These are phyloP conservation scores for Phaenicophaeus curvirostris DNA, from an alignment of 2,797 vertebrate genomes.

Conservation along the genomic window DNA sequence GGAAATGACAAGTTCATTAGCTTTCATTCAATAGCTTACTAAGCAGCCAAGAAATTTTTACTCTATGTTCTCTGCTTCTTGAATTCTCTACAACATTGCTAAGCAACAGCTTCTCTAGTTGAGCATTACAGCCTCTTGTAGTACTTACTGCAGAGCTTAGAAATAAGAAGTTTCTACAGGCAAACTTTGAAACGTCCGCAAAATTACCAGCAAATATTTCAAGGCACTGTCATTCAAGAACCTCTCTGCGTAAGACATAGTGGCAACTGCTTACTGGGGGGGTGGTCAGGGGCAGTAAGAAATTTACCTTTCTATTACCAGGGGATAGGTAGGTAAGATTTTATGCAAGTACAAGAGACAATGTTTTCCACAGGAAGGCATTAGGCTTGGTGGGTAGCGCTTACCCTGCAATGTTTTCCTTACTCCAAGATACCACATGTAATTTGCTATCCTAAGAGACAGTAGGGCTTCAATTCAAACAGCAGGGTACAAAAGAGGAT, in stretches of 20 bases:
- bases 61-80: not conserved
- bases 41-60: not conserved
- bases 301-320: not conserved
- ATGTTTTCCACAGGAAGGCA: not conserved
- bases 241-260: not conserved
- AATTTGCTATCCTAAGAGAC: not conserved
- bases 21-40: not conserved
- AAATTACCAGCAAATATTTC: not conserved
- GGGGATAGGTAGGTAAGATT: not conserved
- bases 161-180: not conserved
- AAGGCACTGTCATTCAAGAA: not conserved
- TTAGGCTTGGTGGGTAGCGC: not conserved
- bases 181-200: not conserved
- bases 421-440: accelerated
- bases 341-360: not conserved
- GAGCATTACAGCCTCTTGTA: not conserved
- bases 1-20: not conserved
- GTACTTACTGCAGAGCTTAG: not conserved
- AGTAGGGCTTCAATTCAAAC: not conserved
- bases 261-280: not conserved
- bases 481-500: not conserved
- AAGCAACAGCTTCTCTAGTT: not conserved
- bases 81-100: not conserved
- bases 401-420: not conserved
- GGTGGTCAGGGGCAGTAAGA: not conserved